A percentile compares a stretch with the other conserved stretches of the same genome.
These are phyloP conservation scores for Carollia perspicillata DNA, from an alignment of 2,113 vertebrate species.

Conservation along the genomic window DNA sequence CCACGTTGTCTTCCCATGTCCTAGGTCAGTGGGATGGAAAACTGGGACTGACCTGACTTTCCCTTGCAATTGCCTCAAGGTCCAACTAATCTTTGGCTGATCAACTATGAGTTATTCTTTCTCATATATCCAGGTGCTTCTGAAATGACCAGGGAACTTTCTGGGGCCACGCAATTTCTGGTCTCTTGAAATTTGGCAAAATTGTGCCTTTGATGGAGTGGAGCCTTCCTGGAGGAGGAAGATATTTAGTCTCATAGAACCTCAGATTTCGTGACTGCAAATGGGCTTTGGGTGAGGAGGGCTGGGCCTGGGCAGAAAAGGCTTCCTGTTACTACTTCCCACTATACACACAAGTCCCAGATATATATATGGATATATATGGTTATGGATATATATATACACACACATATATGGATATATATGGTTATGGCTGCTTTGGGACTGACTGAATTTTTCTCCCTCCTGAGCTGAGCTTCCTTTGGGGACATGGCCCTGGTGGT, in stretches of 20 bases:
- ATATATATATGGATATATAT: not conserved
- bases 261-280: not conserved
- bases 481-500: not conserved
- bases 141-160: not conserved
- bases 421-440: not conserved
- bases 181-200: not conserved
- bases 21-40: not conserved
- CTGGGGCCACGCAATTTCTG: not conserved
- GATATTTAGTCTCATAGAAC: not conserved
- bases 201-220: not conserved
- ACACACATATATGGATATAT: not conserved
- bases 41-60: not conserved
- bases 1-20: accelerated
- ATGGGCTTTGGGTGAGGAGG: not conserved
- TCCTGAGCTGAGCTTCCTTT: not conserved
- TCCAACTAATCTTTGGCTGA: not conserved
- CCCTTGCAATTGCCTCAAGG: not conserved
- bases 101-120: not conserved
- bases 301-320: not conserved
- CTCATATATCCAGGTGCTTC: not conserved
- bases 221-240: not conserved
- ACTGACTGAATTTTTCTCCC: not conserved
- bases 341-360: not conserved
- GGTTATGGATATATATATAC: not conserved
- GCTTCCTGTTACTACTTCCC: not conserved